A percentile compares a stretch with the other conserved stretches of the same genome.
These are phyloP conservation scores for Chloroceryle amazona DNA, from an alignment of 2,797 vertebrate genomes.

Conservation along the genomic window DNA sequence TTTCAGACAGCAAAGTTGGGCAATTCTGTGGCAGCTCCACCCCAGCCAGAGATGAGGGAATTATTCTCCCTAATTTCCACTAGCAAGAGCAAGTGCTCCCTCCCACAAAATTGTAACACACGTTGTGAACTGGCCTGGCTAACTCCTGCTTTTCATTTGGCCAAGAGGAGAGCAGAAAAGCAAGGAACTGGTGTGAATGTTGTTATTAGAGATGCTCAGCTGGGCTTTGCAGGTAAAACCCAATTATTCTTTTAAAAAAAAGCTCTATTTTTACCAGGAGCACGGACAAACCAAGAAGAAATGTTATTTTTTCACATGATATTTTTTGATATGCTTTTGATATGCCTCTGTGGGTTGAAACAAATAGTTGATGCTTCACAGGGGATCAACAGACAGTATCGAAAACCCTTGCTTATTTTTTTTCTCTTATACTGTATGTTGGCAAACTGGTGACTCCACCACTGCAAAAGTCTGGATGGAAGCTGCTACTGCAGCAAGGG, in stretches of 20 bases:
- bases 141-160: not conserved
- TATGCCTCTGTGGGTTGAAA: not conserved
- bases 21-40: slow-evolving; percentile 18
- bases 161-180: not conserved
- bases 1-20: slow-evolving; percentile 26
- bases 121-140: not conserved
- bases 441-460: not conserved
- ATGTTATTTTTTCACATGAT: not conserved
- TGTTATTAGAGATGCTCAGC: not conserved
- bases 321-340: not conserved
- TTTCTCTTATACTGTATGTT: not conserved
- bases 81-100: rapidly evolving
- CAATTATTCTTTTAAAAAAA: not conserved
- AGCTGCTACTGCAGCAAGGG: not conserved
- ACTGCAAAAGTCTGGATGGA: not conserved
- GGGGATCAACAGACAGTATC: not conserved
- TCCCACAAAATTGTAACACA: slow-evolving; percentile 25
- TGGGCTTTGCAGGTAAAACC: not conserved
- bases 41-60: slow-evolving; percentile 25
- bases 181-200: not conserved
- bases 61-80: slow-evolving; percentile 37
- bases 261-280: not conserved
- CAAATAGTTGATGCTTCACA: not conserved
- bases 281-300: not conserved
- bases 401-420: not conserved